Evolutionary conservation across 1,140 invertebrate genomes (phyloP), one percentile per base, ranked within the genome.

Genomic region (Monochamus saltuarius): DNA sequence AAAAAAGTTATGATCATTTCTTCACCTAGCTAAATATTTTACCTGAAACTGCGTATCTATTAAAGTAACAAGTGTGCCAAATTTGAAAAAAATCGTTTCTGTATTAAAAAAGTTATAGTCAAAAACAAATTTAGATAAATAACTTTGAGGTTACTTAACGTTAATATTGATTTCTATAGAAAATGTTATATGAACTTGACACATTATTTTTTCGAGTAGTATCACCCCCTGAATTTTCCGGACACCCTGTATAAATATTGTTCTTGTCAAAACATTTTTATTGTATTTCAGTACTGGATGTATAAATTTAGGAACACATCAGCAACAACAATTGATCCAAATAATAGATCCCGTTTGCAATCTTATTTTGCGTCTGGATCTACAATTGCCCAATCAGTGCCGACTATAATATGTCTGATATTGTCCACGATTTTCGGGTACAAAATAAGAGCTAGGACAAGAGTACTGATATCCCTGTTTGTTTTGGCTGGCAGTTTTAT

Each of bases 271-370:
- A 16, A 16, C 7, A 47, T 47, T n/a, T 0, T 2, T 0, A 10
- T 46, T 14, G 47, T 13, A 51, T 50, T 59, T 42, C 22, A 59
- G 56, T 59, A 59, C n/a, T 59, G 56, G 56, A 59, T 59, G 56
- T 52, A 59, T 10, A 59, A 59, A 42, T 59, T 59, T n/a, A 13
- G 56, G 37, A 51, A 36, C 16, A 50, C 22, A 7, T 34, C 38
- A 13, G 38, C 47, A 6, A 22, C 39, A n/a, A 43, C 9, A 7
- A 45, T 14, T 11, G 19, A 59, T 11, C 16, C 49, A 22, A 29
- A 52, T 10, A 7, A 42, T 46, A 50, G 49, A 37, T 50, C 45
- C 10, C 7, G 9, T 9, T 35, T 59, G 0, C 56, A 59, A 38
- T 49, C 56, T 4, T 51, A 59, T 35, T 59, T 50, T 43, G 56